Evolutionary conservation across 2,888 invertebrate genomes (phyloP).

Genomic region (Drosophila borborema): DNA sequence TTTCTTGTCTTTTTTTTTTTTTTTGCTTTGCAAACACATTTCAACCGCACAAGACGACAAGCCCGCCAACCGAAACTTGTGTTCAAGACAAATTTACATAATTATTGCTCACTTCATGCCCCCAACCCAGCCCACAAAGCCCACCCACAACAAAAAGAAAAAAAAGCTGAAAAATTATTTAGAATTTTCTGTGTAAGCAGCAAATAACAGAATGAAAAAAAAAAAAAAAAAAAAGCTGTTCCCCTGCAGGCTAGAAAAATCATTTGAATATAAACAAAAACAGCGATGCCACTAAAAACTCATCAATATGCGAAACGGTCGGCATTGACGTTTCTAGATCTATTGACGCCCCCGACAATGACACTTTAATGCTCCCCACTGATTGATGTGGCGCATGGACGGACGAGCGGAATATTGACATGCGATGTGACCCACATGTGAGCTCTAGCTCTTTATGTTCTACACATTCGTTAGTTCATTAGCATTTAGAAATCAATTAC

Average conservation of each 20-base stretch:
- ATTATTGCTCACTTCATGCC: conserved; percentile 62
- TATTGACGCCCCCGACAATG: conserved; percentile 73
- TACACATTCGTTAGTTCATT: conserved; percentile 30
- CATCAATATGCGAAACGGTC: conserved; percentile 63
- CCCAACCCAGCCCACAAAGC: conserved; percentile 6
- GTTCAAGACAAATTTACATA: conserved; percentile 68
- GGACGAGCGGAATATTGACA: conserved; percentile 52
- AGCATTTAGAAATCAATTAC: conserved; percentile 33
- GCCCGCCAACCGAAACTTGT: conserved; percentile 55
- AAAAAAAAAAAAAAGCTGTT: conserved; percentile 22
- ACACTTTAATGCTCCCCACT: conserved; percentile 71
- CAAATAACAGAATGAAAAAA: background rate
- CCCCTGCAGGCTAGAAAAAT: conserved; percentile 31
- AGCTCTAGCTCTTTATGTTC: conserved; percentile 21
- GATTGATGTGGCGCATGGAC: conserved; percentile 66
- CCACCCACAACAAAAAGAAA: conserved; percentile 4
- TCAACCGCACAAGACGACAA: conserved; percentile 64
- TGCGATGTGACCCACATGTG: conserved; percentile 57
- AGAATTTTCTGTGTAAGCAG: conserved; percentile 47
- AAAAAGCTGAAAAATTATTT: conserved; percentile 49
- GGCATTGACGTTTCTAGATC: conserved; percentile 76
- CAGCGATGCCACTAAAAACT: conserved; percentile 65
- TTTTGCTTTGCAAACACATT: conserved; percentile 32
- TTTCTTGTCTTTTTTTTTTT: conserved; percentile 3
- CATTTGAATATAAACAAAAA: conserved; percentile 67